A percentile compares a stretch with the other conserved stretches of the same genome.
These are phyloP conservation scores for Lasioglossum lativentre DNA, from an alignment of 2,888 invertebrate genomes.

Conservation along the genomic window DNA sequence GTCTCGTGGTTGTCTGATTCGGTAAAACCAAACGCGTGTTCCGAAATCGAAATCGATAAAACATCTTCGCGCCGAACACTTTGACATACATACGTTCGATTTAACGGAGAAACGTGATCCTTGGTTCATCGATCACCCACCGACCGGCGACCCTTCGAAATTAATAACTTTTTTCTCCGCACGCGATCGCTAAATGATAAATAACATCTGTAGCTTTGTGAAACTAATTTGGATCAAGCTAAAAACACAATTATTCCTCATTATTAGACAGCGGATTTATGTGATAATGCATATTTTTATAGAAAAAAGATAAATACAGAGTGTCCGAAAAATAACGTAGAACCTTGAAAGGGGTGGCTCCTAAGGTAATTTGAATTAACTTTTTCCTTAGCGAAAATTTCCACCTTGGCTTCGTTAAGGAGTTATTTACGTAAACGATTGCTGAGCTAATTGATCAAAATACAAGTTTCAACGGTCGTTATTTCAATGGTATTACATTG, in stretches of 20 bases:
- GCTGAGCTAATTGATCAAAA: background rate
- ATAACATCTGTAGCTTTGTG: background rate
- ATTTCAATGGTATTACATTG: background rate
- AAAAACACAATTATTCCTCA: background rate
- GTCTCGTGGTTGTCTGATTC: background rate
- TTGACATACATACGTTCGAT: background rate
- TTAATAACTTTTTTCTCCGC: background rate
- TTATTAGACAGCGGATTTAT: too few relatives aligned
- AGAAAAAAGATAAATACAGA: too few relatives aligned
- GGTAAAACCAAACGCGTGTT: background rate
- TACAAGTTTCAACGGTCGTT: background rate
- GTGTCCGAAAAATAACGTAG: too few relatives aligned
- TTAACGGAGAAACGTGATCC: background rate
- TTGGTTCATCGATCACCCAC: background rate
- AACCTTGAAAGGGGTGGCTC: too few relatives aligned
- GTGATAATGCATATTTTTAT: too few relatives aligned
- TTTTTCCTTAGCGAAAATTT: too few relatives aligned
- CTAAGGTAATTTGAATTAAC: too few relatives aligned
- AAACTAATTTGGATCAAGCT: background rate
- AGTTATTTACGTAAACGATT: too few relatives aligned
- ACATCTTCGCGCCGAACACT: background rate
- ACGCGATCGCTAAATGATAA: background rate
- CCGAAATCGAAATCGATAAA: conserved; percentile 5
- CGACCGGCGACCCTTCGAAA: background rate
- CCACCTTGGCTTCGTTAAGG: too few relatives aligned